phyloP scores from a whole-genome alignment of 2,888 invertebrate genomes.

The Invenusta paracnida region DNA sequence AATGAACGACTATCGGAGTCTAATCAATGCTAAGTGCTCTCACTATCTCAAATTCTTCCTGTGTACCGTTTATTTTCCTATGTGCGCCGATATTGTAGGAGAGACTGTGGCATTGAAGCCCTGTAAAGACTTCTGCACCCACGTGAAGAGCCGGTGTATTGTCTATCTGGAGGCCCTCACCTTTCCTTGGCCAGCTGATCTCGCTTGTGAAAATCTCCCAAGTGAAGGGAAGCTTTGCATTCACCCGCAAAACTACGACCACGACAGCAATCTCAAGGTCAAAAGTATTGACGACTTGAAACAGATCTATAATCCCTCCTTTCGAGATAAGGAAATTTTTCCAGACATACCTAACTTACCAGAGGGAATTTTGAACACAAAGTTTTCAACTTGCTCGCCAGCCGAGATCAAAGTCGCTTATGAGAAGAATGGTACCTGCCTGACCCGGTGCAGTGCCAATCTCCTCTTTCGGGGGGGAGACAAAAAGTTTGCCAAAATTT shows the following conservation, averaged over 20 bases:
- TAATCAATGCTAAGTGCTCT: slow-evolving; percentile 76
- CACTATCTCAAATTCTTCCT: slow-evolving; percentile 76
- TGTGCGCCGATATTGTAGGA: slow-evolving; percentile 65
- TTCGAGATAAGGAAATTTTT: not conserved
- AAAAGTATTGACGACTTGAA: not conserved
- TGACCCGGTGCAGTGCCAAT: slow-evolving; percentile 66
- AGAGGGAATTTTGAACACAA: slow-evolving; percentile 45
- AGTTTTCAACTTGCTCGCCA: slow-evolving; percentile 28
- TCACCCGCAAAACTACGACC: slow-evolving; percentile 64
- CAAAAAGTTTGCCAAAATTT: slow-evolving; percentile 70
- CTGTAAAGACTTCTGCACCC: slow-evolving; percentile 38
- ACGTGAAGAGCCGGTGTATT: slow-evolving; percentile 54
- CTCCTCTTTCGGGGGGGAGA: slow-evolving; percentile 69
- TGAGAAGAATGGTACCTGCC: slow-evolving; percentile 54
- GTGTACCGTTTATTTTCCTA: slow-evolving; percentile 82
- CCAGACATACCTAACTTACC: slow-evolving; percentile 47
- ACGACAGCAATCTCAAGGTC: slow-evolving; percentile 43
- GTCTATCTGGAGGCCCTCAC: slow-evolving; percentile 68
- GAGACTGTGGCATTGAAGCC: slow-evolving; percentile 13
- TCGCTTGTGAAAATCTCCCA: slow-evolving; percentile 76
- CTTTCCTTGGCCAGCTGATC: slow-evolving; percentile 69
- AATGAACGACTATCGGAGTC: slow-evolving; percentile 70
- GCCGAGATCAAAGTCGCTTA: slow-evolving; percentile 30
- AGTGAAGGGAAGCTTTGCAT: slow-evolving; percentile 71
- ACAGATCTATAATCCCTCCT: not conserved